These are phyloP conservation scores for Stomatorhinus ivindoensis DNA, from an alignment of 2,113 vertebrate genomes.

Conservation along the genomic window DNA sequence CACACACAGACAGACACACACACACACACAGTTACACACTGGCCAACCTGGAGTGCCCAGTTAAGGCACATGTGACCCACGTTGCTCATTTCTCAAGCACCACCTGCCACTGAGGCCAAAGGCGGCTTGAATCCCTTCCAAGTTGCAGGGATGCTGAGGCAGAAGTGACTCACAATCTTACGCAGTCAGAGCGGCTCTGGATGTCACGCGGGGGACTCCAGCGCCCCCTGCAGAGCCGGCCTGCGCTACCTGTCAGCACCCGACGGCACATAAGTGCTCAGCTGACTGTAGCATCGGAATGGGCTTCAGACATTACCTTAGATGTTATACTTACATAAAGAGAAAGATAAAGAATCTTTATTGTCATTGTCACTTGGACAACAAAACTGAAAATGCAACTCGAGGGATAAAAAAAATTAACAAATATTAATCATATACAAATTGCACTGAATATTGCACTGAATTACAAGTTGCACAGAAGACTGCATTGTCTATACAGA, in stretches of 20 bases:
- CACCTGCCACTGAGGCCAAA: neutral
- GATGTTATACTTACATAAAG: neutral
- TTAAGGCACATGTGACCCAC: neutral
- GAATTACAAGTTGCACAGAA: no score
- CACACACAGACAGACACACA: fast-evolving
- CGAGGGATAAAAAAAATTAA: no score
- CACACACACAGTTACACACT: neutral
- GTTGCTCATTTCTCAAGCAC: neutral
- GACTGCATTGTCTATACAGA: no score
- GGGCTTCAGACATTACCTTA: neutral
- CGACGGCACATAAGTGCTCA: neutral
- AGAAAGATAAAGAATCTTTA: no score
- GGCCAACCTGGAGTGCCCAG: neutral
- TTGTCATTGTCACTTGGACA: no score
- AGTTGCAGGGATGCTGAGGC: neutral
- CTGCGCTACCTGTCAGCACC: no score
- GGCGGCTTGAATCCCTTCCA: neutral
- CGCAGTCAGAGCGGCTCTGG: neutral
- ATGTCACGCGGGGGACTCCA: neutral
- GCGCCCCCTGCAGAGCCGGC: no score
- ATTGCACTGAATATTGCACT: no score
- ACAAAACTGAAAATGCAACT: no score
- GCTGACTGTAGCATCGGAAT: neutral
- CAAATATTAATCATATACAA: no score
- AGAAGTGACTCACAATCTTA: neutral